Conservation (phyloP, 2,888 invertebrate genomes). For the Lycia hirtaria region DNA sequence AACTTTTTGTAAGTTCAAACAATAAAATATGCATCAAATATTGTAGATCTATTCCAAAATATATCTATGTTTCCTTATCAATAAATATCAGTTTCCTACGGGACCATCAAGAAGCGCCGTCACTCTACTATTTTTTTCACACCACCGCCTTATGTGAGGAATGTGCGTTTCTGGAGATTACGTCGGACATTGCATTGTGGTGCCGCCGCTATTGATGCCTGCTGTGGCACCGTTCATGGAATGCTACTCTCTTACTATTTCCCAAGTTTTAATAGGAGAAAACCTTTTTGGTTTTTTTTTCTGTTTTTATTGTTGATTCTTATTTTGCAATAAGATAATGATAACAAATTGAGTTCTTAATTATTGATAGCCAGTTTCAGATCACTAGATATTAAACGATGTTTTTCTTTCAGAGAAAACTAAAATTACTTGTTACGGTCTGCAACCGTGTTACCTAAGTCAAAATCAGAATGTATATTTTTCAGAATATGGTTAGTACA, state of each 20-base stretch:
- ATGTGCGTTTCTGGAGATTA: conserved; percentile 76
- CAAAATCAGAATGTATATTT: no score
- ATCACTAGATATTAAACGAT: no score
- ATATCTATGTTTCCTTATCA: no score
- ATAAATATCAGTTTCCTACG: conserved; percentile 30
- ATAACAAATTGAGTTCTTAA: no score
- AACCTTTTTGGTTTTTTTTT: background rate
- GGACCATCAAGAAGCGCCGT: conserved; percentile 48
- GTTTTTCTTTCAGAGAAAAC: no score
- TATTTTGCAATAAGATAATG: background rate
- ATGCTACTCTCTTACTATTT: conserved; percentile 32
- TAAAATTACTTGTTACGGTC: no score
- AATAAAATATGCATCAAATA: background rate
- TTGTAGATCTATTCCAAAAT: background rate
- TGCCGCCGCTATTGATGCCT: conserved; percentile 30
- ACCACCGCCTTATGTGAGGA: conserved; percentile 73
- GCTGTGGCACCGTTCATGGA: conserved; percentile 8
- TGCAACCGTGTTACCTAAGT: no score
- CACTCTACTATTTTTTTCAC: conserved; percentile 59
- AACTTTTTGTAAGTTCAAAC: no score
- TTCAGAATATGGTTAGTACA: no score
- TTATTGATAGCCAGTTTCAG: no score
- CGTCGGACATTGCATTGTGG: conserved; percentile 47
- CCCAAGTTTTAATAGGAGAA: conserved; percentile 9
- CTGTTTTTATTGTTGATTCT: no score